Evolutionary conservation across 30 jellyfish, hydroid and myxozoan species (phyloP).

Genomic region (Cassiopea xamachana): DNA sequence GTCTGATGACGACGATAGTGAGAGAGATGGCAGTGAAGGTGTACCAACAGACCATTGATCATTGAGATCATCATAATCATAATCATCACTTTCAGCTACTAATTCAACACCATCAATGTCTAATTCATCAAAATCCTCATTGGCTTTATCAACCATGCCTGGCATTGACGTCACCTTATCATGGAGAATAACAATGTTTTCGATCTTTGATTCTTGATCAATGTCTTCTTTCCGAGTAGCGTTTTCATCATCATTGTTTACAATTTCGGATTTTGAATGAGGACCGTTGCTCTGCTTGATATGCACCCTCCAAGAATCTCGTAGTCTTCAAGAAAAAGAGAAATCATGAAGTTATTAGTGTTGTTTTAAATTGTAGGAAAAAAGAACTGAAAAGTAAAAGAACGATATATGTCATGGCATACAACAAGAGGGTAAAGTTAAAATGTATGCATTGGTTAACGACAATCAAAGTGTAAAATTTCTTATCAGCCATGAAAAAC

Average conservation of each 20-base stretch:
- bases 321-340: constrained; percentile 3
- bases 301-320: constrained; percentile 38
- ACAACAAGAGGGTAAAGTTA: not conserved
- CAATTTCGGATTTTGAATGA: not conserved
- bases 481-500: too few relatives aligned
- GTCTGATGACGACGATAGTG: constrained; percentile 64
- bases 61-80: constrained; percentile 20
- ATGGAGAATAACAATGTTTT: not conserved
- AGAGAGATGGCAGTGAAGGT: constrained; percentile 61
- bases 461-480: not conserved
- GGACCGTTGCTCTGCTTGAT: constrained; percentile 28
- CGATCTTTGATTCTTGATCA: not conserved
- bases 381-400: not conserved
- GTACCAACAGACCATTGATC: constrained; percentile 69
- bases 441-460: not conserved
- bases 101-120: constrained; percentile 65
- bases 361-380: not conserved
- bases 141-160: constrained; percentile 39
- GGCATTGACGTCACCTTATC: constrained; percentile 40
- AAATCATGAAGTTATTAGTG: not conserved
- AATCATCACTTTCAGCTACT: constrained; percentile 56
- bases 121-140: constrained; percentile 43
- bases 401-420: not conserved
- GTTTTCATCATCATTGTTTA: not conserved
- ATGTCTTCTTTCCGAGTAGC: not conserved